These are phyloP conservation scores for Hystrix brachyura DNA, from an alignment of 2,113 vertebrate genomes.

Conservation along the genomic window DNA sequence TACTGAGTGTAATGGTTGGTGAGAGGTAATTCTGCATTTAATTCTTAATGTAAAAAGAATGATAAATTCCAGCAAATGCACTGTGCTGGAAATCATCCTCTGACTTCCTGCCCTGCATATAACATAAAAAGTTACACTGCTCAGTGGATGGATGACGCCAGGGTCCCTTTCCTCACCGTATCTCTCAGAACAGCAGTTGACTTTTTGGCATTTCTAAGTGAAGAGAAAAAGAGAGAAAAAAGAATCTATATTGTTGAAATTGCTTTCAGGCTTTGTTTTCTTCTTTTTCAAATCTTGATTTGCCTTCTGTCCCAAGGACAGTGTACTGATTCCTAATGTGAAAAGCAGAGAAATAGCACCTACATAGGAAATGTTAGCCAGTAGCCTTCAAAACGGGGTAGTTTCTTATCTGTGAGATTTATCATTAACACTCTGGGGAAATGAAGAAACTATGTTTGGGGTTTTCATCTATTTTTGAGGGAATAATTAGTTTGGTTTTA, in stretches of 20 bases:
- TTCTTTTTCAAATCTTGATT: background rate
- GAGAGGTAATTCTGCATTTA: background rate
- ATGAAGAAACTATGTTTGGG: background rate
- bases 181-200: background rate
- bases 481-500: slow-evolving; percentile 28
- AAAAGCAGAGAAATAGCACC: background rate
- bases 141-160: background rate
- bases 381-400: background rate
- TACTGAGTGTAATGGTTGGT: background rate
- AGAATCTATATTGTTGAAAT: background rate
- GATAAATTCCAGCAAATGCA: background rate
- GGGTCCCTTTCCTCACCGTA: background rate
- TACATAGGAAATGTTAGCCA: background rate
- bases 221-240: slow-evolving; percentile 23
- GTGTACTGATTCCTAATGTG: background rate
- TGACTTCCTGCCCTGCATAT: background rate
- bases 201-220: background rate
- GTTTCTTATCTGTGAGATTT: background rate
- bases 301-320: background rate
- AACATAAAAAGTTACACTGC: background rate
- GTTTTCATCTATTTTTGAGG: background rate
- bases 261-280: background rate
- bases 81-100: background rate
- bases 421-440: background rate
- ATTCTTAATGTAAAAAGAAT: background rate